Evolutionary conservation across 2,888 invertebrate genomes (phyloP).

Genomic region (Thereva unica): DNA sequence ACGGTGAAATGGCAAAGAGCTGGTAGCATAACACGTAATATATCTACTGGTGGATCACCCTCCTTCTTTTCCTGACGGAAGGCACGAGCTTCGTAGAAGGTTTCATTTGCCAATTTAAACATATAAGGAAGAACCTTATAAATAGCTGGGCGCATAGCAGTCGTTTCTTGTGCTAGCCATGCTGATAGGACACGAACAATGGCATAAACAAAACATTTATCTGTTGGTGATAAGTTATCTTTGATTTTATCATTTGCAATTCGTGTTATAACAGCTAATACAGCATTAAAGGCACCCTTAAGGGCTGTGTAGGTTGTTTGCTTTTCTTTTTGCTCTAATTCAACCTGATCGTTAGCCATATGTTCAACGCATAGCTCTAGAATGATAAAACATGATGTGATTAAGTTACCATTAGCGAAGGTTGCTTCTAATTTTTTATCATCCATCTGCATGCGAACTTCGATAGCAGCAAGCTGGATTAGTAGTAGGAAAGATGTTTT

Average conservation of each 20-base stretch:
- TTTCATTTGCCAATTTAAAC: slow-evolving; percentile 77
- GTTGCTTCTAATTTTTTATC: slow-evolving; percentile 81
- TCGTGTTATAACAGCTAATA: slow-evolving; percentile 73
- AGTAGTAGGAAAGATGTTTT: slow-evolving; percentile 80
- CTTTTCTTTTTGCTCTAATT: slow-evolving; percentile 87
- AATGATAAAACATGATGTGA: slow-evolving; percentile 82
- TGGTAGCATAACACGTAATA: slow-evolving; percentile 81
- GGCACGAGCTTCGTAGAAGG: slow-evolving; percentile 74
- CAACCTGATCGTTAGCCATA: slow-evolving; percentile 79
- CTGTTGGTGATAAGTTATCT: slow-evolving; percentile 68
- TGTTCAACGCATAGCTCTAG: slow-evolving; percentile 78
- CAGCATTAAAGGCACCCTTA: slow-evolving; percentile 85
- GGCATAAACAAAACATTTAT: slow-evolving; percentile 80
- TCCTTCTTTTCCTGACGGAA: slow-evolving; percentile 69
- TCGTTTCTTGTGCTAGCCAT: slow-evolving; percentile 91
- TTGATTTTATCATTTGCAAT: slow-evolving; percentile 76
- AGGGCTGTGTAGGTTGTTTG: slow-evolving; percentile 87
- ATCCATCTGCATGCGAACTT: slow-evolving; percentile 92
- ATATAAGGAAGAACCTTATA: slow-evolving; percentile 82
- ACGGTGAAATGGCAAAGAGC: slow-evolving; percentile 89
- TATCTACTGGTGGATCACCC: slow-evolving; percentile 65
- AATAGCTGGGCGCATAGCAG: slow-evolving; percentile 82
- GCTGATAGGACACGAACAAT: slow-evolving; percentile 82
- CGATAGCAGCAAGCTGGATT: slow-evolving; percentile 86
- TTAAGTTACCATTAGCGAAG: slow-evolving; percentile 73